Evolutionary conservation across 2,113 vertebrate species (phyloP).

Genomic region (Brachirus orientalis): DNA sequence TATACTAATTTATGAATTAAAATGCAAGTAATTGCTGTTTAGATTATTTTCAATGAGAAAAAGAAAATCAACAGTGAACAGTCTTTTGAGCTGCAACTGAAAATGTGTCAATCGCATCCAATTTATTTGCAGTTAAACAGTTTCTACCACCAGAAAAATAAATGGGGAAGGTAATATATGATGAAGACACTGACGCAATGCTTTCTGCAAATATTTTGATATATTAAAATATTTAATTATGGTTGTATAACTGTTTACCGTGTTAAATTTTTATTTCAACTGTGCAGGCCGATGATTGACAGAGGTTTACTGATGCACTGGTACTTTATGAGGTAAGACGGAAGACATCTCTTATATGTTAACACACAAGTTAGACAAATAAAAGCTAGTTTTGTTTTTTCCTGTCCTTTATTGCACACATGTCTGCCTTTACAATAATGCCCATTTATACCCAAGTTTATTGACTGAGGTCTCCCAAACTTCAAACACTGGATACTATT

Average conservation of each 20-base stretch:
- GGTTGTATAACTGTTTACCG: background rate
- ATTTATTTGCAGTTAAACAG: background rate
- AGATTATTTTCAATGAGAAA: too few relatives aligned
- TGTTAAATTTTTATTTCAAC: background rate
- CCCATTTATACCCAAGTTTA: too few relatives aligned
- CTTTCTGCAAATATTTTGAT: background rate
- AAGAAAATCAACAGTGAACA: too few relatives aligned
- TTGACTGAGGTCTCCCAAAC: background rate
- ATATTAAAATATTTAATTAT: background rate
- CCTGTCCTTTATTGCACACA: too few relatives aligned
- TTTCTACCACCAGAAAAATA: background rate
- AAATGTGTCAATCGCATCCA: too few relatives aligned
- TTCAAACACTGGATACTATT: slow-evolving; percentile 9
- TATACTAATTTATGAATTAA: too few relatives aligned
- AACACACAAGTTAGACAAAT: background rate
- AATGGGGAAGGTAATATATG: background rate
- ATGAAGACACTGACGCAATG: background rate
- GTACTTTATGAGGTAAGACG: too few relatives aligned
- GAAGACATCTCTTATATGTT: too few relatives aligned
- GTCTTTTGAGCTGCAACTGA: too few relatives aligned
- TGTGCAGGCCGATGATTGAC: background rate
- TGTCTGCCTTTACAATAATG: too few relatives aligned
- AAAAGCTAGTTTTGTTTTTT: background rate
- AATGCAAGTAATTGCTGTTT: too few relatives aligned
- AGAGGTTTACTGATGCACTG: background rate